Evolutionary conservation across 2,888 invertebrate species (phyloP).

Genomic region (Cheilosia vulpina): DNA sequence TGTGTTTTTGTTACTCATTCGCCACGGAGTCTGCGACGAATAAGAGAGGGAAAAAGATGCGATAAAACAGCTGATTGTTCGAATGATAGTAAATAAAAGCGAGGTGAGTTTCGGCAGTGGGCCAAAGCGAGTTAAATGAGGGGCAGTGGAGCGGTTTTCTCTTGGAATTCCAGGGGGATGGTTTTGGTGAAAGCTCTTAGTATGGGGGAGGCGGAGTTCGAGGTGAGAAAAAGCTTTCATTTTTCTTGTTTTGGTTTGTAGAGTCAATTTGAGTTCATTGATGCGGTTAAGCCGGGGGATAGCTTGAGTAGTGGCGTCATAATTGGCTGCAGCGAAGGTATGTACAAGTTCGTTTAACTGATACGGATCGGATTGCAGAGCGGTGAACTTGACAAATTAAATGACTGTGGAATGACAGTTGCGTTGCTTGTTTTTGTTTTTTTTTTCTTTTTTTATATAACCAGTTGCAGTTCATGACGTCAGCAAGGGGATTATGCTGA

Average conservation of each 20-base stretch:
- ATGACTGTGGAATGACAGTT: slow-evolving; percentile 30
- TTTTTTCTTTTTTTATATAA: not conserved
- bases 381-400: slow-evolving; percentile 55
- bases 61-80: slow-evolving; percentile 56
- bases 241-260: slow-evolving; percentile 47
- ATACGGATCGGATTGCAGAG: slow-evolving; percentile 53
- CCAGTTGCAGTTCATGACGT: not conserved
- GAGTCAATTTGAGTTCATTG: slow-evolving; percentile 69
- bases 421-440: not conserved
- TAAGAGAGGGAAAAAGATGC: slow-evolving; percentile 36
- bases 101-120: slow-evolving; percentile 61
- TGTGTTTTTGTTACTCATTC: slow-evolving; percentile 72
- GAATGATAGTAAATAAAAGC: slow-evolving; percentile 60
- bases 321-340: slow-evolving; percentile 53
- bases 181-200: slow-evolving; percentile 48
- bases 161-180: not conserved
- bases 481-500: too few species aligned
- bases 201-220: slow-evolving; percentile 1
- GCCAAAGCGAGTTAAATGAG: slow-evolving; percentile 42
- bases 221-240: slow-evolving; percentile 9
- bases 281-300: slow-evolving; percentile 56
- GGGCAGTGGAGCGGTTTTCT: slow-evolving; percentile 2
- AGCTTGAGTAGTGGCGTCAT: slow-evolving; percentile 34
- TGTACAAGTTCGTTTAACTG: slow-evolving; percentile 64
- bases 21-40: slow-evolving; percentile 54